phyloP scores from a whole-genome alignment of 2,888 invertebrate genomes.

The Campoplex nolae region DNA sequence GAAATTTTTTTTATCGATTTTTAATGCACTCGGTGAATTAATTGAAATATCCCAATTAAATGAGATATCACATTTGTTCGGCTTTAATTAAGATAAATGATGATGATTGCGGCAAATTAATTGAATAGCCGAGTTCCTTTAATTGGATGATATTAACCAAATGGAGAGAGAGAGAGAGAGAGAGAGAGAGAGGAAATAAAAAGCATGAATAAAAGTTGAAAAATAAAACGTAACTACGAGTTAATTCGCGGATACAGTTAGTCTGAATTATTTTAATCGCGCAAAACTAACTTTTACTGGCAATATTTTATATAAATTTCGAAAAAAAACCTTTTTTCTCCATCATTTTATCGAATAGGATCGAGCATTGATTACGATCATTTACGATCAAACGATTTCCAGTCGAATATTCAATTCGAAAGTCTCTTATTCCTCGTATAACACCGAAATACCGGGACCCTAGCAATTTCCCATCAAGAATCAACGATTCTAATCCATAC shows the following conservation, averaged over 20 bases:
- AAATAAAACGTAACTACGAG: neutral
- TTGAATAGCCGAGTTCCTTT: conserved; percentile 5
- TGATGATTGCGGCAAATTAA: conserved; percentile 14
- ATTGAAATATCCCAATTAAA: conserved; percentile 20
- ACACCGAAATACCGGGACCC: too few relatives aligned
- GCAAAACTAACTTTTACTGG: too few relatives aligned
- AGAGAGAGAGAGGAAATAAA: too few relatives aligned
- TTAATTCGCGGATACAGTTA: neutral
- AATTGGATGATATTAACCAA: conserved; percentile 29
- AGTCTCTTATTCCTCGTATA: neutral
- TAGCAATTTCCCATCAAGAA: neutral
- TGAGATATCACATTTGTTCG: conserved; percentile 2
- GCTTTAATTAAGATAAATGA: conserved; percentile 20
- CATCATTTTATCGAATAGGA: too few relatives aligned
- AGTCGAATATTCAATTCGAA: neutral
- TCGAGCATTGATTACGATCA: too few relatives aligned
- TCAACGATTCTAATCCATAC: neutral
- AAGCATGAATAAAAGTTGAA: neutral
- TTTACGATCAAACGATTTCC: too few relatives aligned
- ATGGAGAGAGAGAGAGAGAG: neutral
- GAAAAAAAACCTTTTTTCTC: neutral
- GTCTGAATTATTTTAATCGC: neutral
- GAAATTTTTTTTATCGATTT: neutral
- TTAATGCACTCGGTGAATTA: neutral
- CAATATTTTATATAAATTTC: neutral